These are phyloP conservation scores for Danio kyathit DNA, from an alignment of 2,797 vertebrate genomes.

Conservation along the genomic window DNA sequence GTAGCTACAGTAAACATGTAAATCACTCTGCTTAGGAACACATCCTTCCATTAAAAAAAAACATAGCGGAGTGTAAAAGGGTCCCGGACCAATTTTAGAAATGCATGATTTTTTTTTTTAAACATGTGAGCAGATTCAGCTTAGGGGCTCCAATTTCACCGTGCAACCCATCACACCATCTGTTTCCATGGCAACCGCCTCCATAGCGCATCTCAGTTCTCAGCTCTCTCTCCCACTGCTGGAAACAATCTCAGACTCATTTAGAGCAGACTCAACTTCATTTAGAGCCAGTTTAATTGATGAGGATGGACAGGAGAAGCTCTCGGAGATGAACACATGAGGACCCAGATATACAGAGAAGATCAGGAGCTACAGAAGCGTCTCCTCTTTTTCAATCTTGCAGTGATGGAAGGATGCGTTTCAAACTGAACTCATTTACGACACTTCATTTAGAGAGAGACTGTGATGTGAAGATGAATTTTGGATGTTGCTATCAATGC, in stretches of 20 bases:
- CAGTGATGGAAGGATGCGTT: neutral
- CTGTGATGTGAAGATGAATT: constrained; percentile 1
- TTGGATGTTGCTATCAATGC: neutral
- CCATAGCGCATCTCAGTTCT: constrained; percentile 11
- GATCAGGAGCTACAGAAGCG: neutral
- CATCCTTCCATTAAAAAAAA: too few species aligned
- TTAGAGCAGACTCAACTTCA: constrained; percentile 8
- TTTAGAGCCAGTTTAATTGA: constrained; percentile 21
- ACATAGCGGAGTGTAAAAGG: neutral
- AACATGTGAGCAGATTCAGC: neutral
- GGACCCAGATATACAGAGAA: neutral
- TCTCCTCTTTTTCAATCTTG: neutral
- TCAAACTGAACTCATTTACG: constrained; percentile 5
- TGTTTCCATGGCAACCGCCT: constrained; percentile 43
- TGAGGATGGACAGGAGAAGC: constrained; percentile 22
- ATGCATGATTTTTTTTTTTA: neutral
- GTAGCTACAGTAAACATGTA: too few species aligned
- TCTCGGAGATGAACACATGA: neutral
- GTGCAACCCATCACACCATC: neutral
- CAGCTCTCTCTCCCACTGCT: constrained; percentile 13
- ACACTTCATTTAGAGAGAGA: neutral
- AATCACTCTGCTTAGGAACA: too few species aligned
- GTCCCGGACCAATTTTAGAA: neutral
- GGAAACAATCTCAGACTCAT: constrained; percentile 32
- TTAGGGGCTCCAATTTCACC: constrained; percentile 1